These are phyloP conservation scores for Manis crassicaudata DNA, from an alignment of 2,797 vertebrate species.

Conservation along the genomic window DNA sequence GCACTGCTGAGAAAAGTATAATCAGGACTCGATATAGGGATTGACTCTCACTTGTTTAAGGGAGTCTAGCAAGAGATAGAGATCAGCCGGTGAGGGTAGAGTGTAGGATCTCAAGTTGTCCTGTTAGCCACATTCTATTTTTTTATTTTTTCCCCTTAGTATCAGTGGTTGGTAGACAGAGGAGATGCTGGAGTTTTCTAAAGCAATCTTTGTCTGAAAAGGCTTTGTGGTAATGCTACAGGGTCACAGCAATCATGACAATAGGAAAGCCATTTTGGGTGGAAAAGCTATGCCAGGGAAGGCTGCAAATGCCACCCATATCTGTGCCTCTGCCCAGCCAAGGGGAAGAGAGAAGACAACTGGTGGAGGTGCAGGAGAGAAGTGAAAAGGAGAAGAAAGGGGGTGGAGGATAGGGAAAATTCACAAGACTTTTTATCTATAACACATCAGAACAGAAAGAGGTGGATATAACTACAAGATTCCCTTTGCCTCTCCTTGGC, in stretches of 20 bases:
- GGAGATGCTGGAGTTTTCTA: slow-evolving; percentile 57
- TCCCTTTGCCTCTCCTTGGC: not conserved
- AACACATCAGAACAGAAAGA: not conserved
- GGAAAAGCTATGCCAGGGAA: slow-evolving; percentile 73
- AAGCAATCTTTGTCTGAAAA: slow-evolving; percentile 74
- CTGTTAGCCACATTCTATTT: slow-evolving; percentile 33
- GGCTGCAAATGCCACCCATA: slow-evolving; percentile 64
- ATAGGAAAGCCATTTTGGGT: slow-evolving; percentile 75
- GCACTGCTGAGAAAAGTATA: slow-evolving; percentile 30
- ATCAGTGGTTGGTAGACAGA: slow-evolving; percentile 52
- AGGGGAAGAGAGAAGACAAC: slow-evolving; percentile 29
- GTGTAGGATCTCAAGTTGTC: slow-evolving; percentile 69
- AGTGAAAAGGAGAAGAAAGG: slow-evolving; percentile 12
- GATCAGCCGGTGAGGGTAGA: not conserved
- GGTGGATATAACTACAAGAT: not conserved
- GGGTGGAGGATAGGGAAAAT: not conserved
- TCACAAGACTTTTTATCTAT: not conserved
- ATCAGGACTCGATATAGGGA: not conserved
- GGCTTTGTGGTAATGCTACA: slow-evolving; percentile 70
- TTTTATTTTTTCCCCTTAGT: not conserved
- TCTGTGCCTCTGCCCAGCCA: slow-evolving; percentile 62
- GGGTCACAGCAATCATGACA: slow-evolving; percentile 60
- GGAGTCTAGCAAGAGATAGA: slow-evolving; percentile 26
- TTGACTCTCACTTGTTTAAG: slow-evolving; percentile 55
- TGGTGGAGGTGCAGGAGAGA: slow-evolving; percentile 47